phyloP scores from a whole-genome alignment of 2,888 invertebrate species.

The Hydraecia micacea region DNA sequence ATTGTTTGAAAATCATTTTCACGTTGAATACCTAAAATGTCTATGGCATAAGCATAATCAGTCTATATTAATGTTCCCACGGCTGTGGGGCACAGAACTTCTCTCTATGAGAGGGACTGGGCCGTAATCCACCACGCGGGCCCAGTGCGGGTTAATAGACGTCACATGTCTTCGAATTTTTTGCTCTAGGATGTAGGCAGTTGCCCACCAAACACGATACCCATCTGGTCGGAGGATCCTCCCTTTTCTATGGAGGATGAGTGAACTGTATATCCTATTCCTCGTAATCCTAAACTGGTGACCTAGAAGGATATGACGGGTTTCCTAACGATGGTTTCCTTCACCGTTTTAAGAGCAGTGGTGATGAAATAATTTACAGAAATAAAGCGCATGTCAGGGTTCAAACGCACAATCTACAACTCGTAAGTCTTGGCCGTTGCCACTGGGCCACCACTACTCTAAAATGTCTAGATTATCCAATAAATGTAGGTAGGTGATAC shows the following conservation, averaged over 20 bases:
- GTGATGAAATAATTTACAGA: neutral
- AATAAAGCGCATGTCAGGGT: neutral
- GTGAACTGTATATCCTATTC: no score
- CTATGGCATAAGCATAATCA: neutral
- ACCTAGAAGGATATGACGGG: neutral
- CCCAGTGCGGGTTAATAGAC: neutral
- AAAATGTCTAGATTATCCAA: neutral
- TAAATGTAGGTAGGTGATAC: neutral
- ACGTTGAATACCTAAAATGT: neutral
- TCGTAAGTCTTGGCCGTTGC: neutral
- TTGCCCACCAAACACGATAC: no score
- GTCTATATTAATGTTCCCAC: neutral
- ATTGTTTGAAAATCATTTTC: constrained; percentile 33
- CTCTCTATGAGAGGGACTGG: neutral
- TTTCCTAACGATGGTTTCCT: neutral
- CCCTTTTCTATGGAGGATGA: no score
- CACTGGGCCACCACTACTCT: no score
- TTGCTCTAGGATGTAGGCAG: neutral
- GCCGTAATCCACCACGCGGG: neutral
- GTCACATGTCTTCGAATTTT: neutral
- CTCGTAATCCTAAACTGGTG: no score
- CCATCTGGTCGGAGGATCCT: no score
- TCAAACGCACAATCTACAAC: neutral
- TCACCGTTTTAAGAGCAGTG: neutral
- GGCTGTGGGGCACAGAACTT: neutral